Percentiles rank a stretch among this genome's conserved stretches.
Evolutionary conservation across 2,888 invertebrate species (phyloP).

Genomic region (Merodon equestris): DNA sequence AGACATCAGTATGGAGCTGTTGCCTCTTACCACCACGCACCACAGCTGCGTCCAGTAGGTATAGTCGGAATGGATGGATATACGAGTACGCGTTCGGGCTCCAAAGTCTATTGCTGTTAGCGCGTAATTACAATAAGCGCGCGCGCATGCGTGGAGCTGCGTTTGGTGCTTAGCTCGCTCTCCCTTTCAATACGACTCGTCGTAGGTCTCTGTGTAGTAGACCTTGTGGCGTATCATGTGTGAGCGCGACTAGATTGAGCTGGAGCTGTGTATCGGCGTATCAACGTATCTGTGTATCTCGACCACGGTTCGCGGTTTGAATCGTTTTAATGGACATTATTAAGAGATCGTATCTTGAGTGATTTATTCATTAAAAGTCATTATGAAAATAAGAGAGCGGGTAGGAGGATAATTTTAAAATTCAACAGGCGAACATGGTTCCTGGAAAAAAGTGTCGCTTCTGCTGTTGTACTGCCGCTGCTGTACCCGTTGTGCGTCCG

Average conservation of each 20-base stretch:
- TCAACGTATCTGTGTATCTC: constrained; percentile 61
- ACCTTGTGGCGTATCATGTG: too few species aligned
- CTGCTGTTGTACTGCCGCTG: constrained; percentile 31
- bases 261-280: constrained; percentile 1
- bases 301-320: constrained; percentile 67
- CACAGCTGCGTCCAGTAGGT: background rate
- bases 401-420: constrained; percentile 62
- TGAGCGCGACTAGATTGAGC: too few species aligned
- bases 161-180: constrained; percentile 49
- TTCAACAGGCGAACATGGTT: constrained; percentile 60
- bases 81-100: constrained; percentile 29
- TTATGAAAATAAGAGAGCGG: constrained; percentile 71
- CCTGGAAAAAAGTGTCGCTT: constrained; percentile 64
- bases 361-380: constrained; percentile 79
- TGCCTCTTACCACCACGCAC: constrained; percentile 22
- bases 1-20: constrained; percentile 58
- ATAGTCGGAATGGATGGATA: constrained; percentile 1
- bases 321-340: constrained; percentile 76
- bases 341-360: constrained; percentile 79
- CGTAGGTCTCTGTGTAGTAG: too few species aligned
- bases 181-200: too few species aligned
- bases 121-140: constrained; percentile 68
- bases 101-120: constrained; percentile 65
- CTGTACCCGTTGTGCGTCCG: background rate
- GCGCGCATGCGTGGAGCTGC: constrained; percentile 67